Evolutionary conservation across 2,113 vertebrate species (phyloP), one percentile per base, ranked within the genome.

Genomic region (Rhagologus leucostigma): DNA sequence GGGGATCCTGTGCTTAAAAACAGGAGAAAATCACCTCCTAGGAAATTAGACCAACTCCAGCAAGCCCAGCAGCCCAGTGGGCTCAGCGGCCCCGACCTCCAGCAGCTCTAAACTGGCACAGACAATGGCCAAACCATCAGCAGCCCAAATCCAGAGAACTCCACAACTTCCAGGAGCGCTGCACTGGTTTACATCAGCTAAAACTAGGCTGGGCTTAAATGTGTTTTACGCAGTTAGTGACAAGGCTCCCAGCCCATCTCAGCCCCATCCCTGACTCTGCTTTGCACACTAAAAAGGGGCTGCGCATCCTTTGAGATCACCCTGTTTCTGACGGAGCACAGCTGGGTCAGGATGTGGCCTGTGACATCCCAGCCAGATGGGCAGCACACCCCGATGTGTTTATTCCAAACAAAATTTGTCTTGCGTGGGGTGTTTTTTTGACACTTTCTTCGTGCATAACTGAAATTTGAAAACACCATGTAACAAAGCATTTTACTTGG

Each of bases 1-100:
- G 95, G 96, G 95, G 64, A 95, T 85, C 92, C 90, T 87, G 59
- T 2, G 86, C 90, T 88, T 82, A 65, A 53, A 87, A 73, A 64
- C 49, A 2, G 74, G 42, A 89, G 89, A 59, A 76, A 92, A 89
- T 63, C 85, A 84, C 74, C 91, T 81, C 37, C 2, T 21, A 59
- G 75, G 82, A 78, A 89, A 89, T 63, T 2, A 84, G 91, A 90
- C 22, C 79, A 41, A 75, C 60, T 65, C 78, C 53, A 42, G 11
- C 84, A 11, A 16, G 60, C 14, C 70, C 75, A 62, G 67, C 53
- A 81, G 82, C 46, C 42, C 84, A 30, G 70, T 32, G 47, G 70
- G 84, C 42, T 52, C 55, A 50, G 63, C 1, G 2, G 64, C 50
- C 77, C 73, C 11, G 21, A 81, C 49, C 86, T 68, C 71, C 8